phyloP scores from a whole-genome alignment of 2,113 vertebrate species.

The Picathartes gymnocephalus region DNA sequence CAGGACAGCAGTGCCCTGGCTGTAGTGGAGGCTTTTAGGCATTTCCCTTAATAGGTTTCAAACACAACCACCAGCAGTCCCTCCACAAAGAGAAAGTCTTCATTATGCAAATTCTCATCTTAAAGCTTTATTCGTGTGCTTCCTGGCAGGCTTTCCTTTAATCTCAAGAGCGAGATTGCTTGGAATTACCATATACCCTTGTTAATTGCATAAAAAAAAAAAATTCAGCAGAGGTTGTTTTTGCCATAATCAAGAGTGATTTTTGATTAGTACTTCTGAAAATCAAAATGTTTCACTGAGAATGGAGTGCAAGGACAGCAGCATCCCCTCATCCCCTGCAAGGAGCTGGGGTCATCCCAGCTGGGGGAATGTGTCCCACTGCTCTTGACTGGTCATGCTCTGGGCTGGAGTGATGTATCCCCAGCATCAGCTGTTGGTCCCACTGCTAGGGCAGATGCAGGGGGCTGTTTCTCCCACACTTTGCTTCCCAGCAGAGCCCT shows the following conservation, averaged over 20 bases:
- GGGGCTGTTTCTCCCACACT: neutral
- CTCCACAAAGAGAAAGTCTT: conserved; percentile 57
- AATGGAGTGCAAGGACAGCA: neutral
- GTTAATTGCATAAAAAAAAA: conserved; percentile 72
- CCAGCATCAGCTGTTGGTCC: fast-evolving
- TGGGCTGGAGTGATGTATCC: fast-evolving
- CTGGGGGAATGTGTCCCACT: neutral
- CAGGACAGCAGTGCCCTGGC: neutral
- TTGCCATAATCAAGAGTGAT: conserved; percentile 76
- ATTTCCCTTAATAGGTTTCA: conserved; percentile 23
- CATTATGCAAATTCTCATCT: conserved; percentile 80
- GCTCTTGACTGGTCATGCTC: neutral
- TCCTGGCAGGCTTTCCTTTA: conserved; percentile 78
- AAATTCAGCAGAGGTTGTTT: conserved; percentile 72
- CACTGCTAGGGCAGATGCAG: neutral
- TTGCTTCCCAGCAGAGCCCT: neutral
- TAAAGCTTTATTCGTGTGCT: conserved; percentile 76
- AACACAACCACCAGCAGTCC: conserved; percentile 19
- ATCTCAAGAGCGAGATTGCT: conserved; percentile 79
- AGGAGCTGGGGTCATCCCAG: neutral
- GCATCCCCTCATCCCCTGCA: neutral
- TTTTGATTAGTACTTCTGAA: conserved; percentile 75
- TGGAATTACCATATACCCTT: conserved; percentile 76
- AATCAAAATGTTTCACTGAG: conserved; percentile 60
- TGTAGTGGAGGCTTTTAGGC: neutral